A percentile compares a stretch with the other conserved stretches of the same genome.
These are phyloP conservation scores for Slavum lentiscoides DNA, from an alignment of 2,888 invertebrate species.

Conservation along the genomic window DNA sequence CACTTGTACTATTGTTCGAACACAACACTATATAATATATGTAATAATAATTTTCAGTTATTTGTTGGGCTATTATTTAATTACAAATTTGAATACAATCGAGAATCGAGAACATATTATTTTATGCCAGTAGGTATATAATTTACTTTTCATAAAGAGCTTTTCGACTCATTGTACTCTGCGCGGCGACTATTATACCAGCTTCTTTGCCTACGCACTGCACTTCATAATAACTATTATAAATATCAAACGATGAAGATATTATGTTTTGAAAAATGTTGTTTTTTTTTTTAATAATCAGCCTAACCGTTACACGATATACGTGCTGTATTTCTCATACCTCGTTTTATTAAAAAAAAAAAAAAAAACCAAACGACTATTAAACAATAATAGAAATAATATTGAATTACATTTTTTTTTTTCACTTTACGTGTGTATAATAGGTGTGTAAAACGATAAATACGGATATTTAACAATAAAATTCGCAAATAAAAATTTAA, in stretches of 20 bases:
- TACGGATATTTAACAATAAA: neutral
- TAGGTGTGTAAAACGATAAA: neutral
- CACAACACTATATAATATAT: slow-evolving; percentile 14
- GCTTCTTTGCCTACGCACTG: neutral
- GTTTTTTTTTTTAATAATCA: too few relatives aligned
- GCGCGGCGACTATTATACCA: neutral
- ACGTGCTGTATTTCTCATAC: too few relatives aligned
- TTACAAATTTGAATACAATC: slow-evolving; percentile 48
- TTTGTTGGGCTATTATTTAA: slow-evolving; percentile 34
- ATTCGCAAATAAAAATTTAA: neutral
- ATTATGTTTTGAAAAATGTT: neutral
- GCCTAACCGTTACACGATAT: too few relatives aligned
- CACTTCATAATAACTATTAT: neutral
- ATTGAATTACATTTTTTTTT: neutral
- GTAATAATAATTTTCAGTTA: slow-evolving; percentile 23
- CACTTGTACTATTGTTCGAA: slow-evolving; percentile 34
- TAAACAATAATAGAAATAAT: neutral
- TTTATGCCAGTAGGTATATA: slow-evolving; percentile 25
- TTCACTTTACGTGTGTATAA: neutral
- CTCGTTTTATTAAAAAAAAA: neutral
- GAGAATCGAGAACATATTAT: slow-evolving; percentile 8
- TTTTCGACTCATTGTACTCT: slow-evolving; percentile 11
- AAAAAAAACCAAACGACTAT: neutral
- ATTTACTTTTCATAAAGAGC: neutral
- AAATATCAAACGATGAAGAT: neutral